A percentile compares a stretch with the other conserved stretches of the same genome.
Conservation (phyloP, 2,888 invertebrate genomes). For the Periphyllus acericola region DNA sequence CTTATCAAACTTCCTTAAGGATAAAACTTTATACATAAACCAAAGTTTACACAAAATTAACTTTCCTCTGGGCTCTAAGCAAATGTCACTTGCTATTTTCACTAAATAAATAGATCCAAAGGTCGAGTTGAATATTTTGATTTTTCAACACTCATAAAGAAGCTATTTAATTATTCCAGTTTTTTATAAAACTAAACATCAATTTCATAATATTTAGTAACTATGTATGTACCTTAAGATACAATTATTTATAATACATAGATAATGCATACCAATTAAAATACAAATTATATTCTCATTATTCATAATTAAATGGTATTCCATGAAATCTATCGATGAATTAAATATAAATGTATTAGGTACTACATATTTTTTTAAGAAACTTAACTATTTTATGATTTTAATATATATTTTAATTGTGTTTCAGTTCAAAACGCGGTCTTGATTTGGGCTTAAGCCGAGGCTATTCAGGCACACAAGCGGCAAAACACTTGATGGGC, state of each 20-base stretch:
- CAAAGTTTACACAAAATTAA: conserved; percentile 1
- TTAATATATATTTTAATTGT: conserved; percentile 59
- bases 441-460: conserved; percentile 88
- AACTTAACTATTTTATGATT: neutral
- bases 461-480: conserved; percentile 88
- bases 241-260: neutral
- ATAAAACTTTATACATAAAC: conserved; percentile 10
- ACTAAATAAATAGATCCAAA: neutral
- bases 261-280: neutral
- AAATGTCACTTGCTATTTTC: neutral
- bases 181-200: neutral
- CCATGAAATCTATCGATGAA: neutral
- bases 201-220: neutral
- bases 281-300: neutral
- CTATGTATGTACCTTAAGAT: neutral
- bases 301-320: neutral
- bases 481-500: conserved; percentile 92
- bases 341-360: neutral
- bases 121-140: neutral
- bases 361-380: neutral
- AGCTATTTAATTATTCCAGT: conserved; percentile 13
- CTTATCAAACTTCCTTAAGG: conserved; percentile 16
- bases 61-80: neutral
- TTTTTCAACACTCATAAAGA: conserved; percentile 14
- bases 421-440: conserved; percentile 82